Percentiles rank a stretch among this genome's conserved stretches.
Evolutionary conservation across 2,888 invertebrate species (phyloP).

Genomic region (Drosophila merina): DNA sequence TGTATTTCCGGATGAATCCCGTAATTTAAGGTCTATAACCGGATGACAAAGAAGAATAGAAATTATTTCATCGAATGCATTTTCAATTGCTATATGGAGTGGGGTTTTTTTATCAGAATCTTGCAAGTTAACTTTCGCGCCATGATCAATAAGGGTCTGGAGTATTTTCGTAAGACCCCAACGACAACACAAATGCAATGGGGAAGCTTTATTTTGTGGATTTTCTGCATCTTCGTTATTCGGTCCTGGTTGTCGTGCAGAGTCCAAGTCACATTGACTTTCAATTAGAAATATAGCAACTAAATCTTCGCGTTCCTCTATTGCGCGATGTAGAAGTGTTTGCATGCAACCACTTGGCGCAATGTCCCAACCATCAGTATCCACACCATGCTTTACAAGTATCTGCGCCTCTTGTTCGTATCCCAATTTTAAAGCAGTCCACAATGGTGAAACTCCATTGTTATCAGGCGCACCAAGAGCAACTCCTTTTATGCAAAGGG

Average conservation of each 20-base stretch:
- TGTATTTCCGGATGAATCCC: constrained; percentile 93
- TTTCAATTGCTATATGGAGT: constrained; percentile 95
- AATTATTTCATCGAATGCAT: constrained; percentile 94
- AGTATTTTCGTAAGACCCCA: constrained; percentile 96
- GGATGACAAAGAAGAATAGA: constrained; percentile 93
- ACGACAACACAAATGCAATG: constrained; percentile 95
- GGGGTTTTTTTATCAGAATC: constrained; percentile 96
- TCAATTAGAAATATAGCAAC: constrained; percentile 88
- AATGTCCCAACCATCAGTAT: constrained; percentile 94
- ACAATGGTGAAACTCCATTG: constrained; percentile 90
- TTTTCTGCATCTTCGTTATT: constrained; percentile 92
- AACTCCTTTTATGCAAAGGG: constrained; percentile 92
- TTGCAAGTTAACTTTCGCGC: constrained; percentile 94
- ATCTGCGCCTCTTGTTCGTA: constrained; percentile 95
- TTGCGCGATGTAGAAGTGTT: constrained; percentile 92
- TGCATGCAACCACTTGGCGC: constrained; percentile 95
- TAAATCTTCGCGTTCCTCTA: constrained; percentile 89
- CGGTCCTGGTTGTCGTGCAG: constrained; percentile 89
- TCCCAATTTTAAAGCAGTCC: constrained; percentile 94
- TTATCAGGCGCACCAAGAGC: constrained; percentile 91
- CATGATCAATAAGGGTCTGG: constrained; percentile 94
- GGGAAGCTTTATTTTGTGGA: constrained; percentile 91
- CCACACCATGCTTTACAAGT: constrained; percentile 94
- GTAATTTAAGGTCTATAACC: constrained; percentile 90
- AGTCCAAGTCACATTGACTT: constrained; percentile 95